Evolutionary conservation across 2,113 vertebrate species (phyloP).

Genomic region (Rhipidura dahli): DNA sequence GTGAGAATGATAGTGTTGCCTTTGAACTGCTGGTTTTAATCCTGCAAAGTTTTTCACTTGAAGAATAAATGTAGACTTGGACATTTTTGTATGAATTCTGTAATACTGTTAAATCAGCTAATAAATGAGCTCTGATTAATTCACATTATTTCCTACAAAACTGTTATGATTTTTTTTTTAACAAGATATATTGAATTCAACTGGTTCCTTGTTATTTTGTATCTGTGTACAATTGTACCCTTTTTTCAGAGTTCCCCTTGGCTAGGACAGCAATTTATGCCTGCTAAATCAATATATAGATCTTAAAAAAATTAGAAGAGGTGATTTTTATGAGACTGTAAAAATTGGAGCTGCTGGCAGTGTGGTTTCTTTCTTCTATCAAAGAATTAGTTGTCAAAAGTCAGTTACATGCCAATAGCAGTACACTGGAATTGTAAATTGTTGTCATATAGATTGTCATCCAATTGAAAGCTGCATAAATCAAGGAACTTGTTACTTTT

Average conservation of each 20-base stretch:
- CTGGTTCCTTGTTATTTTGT: not conserved
- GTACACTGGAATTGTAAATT: slow-evolving; percentile 9
- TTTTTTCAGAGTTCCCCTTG: not conserved
- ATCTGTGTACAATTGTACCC: not conserved
- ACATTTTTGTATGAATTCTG: not conserved
- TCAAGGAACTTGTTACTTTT: slow-evolving; percentile 17
- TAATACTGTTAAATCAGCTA: not conserved
- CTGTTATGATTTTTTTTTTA: not conserved
- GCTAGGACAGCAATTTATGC: not conserved
- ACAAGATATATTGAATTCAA: not conserved
- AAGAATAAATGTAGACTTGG: not conserved
- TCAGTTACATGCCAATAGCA: not conserved
- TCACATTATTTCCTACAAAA: not conserved
- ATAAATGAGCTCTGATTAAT: not conserved
- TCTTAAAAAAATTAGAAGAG: not conserved
- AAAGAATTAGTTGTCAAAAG: not conserved
- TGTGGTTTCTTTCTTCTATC: not conserved
- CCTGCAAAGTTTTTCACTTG: not conserved
- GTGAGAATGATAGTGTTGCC: not conserved
- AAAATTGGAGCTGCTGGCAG: not conserved
- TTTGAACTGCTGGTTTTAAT: not conserved
- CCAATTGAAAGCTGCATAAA: slow-evolving; percentile 9
- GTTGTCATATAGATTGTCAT: not conserved
- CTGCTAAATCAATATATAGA: not conserved
- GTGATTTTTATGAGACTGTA: not conserved